Percentiles rank a stretch among this genome's conserved stretches.
phyloP scores from a whole-genome alignment of 2,888 invertebrate species.

The Tortrix viridana region DNA sequence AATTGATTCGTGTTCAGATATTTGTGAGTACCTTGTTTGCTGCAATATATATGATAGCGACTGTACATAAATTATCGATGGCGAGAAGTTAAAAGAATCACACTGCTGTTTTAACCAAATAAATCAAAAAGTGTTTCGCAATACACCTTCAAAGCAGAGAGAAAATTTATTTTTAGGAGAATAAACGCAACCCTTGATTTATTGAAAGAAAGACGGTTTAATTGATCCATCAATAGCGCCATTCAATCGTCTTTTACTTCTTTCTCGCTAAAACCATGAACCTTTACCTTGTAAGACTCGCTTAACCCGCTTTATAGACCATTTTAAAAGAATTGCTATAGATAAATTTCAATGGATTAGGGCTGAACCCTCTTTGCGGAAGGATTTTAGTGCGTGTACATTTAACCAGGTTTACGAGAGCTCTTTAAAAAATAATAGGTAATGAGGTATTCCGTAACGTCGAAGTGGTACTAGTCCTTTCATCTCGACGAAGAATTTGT shows the following conservation, averaged over 20 bases:
- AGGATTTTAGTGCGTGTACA: slow-evolving; percentile 47
- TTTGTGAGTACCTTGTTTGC: too few species aligned
- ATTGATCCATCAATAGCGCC: slow-evolving; percentile 37
- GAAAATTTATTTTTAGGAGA: too few species aligned
- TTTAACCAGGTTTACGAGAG: slow-evolving; percentile 38
- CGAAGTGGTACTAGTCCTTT: slow-evolving; percentile 30
- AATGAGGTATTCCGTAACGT: slow-evolving; percentile 33
- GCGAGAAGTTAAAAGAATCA: too few species aligned
- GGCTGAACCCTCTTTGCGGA: slow-evolving; percentile 47
- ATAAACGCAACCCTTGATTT: slow-evolving; percentile 5
- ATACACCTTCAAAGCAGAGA: too few species aligned
- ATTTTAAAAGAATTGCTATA: slow-evolving; percentile 58
- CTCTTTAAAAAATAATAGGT: slow-evolving; percentile 36
- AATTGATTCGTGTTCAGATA: too few species aligned
- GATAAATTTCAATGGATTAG: slow-evolving; percentile 58
- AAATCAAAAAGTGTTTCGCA: too few species aligned
- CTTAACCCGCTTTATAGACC: slow-evolving; percentile 51
- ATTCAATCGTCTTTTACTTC: slow-evolving; percentile 39
- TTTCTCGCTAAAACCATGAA: slow-evolving; percentile 49
- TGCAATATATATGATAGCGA: too few species aligned
- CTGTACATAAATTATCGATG: too few species aligned
- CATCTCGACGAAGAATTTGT: slow-evolving; percentile 19
- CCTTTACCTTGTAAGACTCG: slow-evolving; percentile 52
- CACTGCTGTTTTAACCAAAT: too few species aligned
- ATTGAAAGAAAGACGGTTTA: slow-evolving; percentile 20